Conservation (phyloP, 2,888 invertebrate genomes). For the Heliconius aoede region DNA sequence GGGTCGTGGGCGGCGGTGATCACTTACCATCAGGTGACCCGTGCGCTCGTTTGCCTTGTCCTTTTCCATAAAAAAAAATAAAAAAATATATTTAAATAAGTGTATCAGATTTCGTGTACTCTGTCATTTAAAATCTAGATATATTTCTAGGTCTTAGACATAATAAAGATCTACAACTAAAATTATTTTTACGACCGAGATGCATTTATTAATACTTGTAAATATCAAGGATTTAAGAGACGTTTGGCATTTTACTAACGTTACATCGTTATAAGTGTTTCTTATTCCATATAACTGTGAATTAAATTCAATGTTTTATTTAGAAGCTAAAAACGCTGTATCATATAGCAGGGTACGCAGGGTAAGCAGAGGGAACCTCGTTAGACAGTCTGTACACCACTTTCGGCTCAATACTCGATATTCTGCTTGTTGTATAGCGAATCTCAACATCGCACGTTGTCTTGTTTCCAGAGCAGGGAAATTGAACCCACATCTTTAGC, state of each 20-base stretch:
- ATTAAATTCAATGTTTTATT: not conserved
- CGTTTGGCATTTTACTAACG: constrained; percentile 34
- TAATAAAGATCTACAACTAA: not conserved
- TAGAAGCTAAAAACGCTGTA: not conserved
- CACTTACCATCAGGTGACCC: no score
- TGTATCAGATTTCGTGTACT: not conserved
- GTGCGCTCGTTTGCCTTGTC: no score
- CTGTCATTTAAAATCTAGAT: not conserved
- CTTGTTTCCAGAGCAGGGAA: no score
- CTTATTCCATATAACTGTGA: not conserved
- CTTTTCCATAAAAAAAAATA: no score
- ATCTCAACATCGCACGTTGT: not conserved
- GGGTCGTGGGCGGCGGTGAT: no score
- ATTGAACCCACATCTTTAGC: no score
- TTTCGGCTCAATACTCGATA: not conserved
- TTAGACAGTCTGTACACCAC: not conserved
- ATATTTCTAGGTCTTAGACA: not conserved
- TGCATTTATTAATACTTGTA: not conserved
- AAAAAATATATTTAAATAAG: no score
- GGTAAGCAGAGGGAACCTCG: not conserved
- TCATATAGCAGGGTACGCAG: not conserved
- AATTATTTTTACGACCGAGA: not conserved
- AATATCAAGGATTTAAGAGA: constrained; percentile 32
- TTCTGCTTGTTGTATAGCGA: not conserved
- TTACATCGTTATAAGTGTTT: not conserved